Percentiles rank a stretch among this genome's conserved stretches.
Evolutionary conservation across 2,113 vertebrate genomes (phyloP).

Genomic region (Tinamus guttatus): DNA sequence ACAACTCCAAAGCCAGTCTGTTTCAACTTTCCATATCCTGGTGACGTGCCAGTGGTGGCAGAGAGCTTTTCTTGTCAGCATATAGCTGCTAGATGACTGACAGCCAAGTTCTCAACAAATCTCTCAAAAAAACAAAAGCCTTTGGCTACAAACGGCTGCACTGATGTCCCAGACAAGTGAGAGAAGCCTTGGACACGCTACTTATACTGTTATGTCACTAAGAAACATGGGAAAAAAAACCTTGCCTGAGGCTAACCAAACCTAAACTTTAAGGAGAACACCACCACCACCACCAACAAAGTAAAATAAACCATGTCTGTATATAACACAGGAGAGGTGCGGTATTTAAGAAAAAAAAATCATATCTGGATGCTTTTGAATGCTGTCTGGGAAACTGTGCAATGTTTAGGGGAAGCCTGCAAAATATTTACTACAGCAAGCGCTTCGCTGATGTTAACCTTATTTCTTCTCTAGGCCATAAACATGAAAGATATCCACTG

Average conservation of each 20-base stretch:
- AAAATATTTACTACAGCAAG: background rate
- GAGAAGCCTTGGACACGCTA: background rate
- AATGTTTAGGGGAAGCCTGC: background rate
- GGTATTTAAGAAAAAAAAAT: background rate
- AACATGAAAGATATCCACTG: background rate
- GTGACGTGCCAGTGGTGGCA: background rate
- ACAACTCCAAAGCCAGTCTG: constrained; percentile 7
- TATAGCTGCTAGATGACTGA: background rate
- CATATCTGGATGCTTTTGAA: background rate
- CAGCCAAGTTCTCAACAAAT: background rate
- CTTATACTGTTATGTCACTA: background rate
- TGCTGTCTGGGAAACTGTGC: background rate
- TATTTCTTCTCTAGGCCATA: background rate
- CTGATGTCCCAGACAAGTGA: background rate
- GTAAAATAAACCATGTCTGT: background rate
- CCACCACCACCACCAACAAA: background rate
- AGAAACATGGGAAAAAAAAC: constrained; percentile 6
- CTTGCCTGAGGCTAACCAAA: background rate
- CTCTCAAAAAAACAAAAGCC: background rate
- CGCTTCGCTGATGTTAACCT: background rate
- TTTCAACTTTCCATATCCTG: constrained; percentile 42
- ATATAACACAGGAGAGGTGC: background rate
- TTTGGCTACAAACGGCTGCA: background rate
- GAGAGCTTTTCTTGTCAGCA: constrained; percentile 6
- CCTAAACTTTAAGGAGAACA: background rate